phyloP scores from a whole-genome alignment of 2,888 invertebrate species.

The Phalera bucephala region DNA sequence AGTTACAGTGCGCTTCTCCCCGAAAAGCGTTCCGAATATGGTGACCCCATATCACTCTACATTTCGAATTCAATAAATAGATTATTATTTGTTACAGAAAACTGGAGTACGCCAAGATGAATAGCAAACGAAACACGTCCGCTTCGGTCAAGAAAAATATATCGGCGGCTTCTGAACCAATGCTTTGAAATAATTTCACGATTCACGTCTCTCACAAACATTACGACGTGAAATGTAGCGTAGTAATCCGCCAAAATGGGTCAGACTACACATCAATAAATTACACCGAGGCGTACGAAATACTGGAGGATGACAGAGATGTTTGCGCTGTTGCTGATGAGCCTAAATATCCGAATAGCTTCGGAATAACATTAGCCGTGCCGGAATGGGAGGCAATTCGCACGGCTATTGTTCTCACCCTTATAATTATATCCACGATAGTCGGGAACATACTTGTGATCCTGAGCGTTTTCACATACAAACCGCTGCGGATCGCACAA shows the following conservation, averaged over 20 bases:
- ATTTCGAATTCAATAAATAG: slow-evolving; percentile 11
- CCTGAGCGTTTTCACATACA: slow-evolving; percentile 97
- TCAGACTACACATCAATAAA: slow-evolving; percentile 59
- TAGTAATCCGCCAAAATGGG: slow-evolving; percentile 55
- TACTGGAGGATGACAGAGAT: slow-evolving; percentile 64
- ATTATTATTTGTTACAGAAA: slow-evolving; percentile 62
- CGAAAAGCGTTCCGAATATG: too few species aligned
- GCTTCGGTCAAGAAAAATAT: slow-evolving; percentile 42
- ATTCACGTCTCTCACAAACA: slow-evolving; percentile 34
- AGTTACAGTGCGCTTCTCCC: too few species aligned
- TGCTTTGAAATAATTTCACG: slow-evolving; percentile 35
- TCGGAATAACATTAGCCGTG: slow-evolving; percentile 89
- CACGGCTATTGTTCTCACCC: slow-evolving; percentile 90
- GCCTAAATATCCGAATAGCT: slow-evolving; percentile 84
- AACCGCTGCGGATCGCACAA: slow-evolving; percentile 95
- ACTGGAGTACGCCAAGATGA: slow-evolving; percentile 53
- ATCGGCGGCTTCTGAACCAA: slow-evolving; percentile 34
- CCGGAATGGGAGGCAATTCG: slow-evolving; percentile 93
- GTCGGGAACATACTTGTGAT: slow-evolving; percentile 97
- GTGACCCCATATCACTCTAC: too few species aligned
- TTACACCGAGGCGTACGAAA: slow-evolving; percentile 53
- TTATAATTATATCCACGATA: slow-evolving; percentile 94
- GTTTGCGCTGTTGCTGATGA: slow-evolving; percentile 69
- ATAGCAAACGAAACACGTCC: slow-evolving; percentile 39
- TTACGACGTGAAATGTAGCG: slow-evolving; percentile 63